Evolutionary conservation across 2,888 invertebrate genomes (phyloP).

Genomic region (Ormyrus nitidulus): DNA sequence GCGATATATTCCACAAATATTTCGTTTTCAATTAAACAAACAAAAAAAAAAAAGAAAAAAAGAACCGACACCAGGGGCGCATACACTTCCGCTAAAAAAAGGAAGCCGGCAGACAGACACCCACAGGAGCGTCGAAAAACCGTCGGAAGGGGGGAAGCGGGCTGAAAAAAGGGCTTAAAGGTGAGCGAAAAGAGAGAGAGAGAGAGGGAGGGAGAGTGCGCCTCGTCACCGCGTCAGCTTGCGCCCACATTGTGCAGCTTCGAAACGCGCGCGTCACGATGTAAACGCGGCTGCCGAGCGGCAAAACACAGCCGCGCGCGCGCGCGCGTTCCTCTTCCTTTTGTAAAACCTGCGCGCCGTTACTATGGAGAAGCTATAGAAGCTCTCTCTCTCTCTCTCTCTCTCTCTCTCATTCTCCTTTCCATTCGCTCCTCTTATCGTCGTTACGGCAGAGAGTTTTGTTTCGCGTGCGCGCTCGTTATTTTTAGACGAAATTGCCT

Average conservation of each 20-base stretch:
- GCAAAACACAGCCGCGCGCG: background rate
- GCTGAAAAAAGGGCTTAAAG: background rate
- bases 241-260: constrained; percentile 30
- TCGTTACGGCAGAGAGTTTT: too few relatives aligned
- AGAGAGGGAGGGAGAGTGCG: background rate
- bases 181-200: background rate
- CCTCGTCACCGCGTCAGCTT: constrained; percentile 41
- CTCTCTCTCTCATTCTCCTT: too few relatives aligned
- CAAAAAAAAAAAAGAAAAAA: background rate
- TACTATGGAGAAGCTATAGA: too few relatives aligned
- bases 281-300: constrained; percentile 20
- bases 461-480: too few relatives aligned
- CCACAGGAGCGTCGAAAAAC: background rate
- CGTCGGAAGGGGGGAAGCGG: background rate
- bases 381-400: too few relatives aligned
- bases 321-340: background rate
- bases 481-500: background rate
- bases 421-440: too few relatives aligned
- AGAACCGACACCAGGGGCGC: background rate
- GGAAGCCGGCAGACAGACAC: background rate
- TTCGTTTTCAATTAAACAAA: too few relatives aligned
- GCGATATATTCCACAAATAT: too few relatives aligned
- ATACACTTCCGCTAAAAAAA: too few relatives aligned
- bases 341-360: too few relatives aligned
- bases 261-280: constrained; percentile 32